A percentile compares a stretch with the other conserved stretches of the same genome.
phyloP scores from a whole-genome alignment of 2,797 vertebrate species.

The Anas bahamensis region DNA sequence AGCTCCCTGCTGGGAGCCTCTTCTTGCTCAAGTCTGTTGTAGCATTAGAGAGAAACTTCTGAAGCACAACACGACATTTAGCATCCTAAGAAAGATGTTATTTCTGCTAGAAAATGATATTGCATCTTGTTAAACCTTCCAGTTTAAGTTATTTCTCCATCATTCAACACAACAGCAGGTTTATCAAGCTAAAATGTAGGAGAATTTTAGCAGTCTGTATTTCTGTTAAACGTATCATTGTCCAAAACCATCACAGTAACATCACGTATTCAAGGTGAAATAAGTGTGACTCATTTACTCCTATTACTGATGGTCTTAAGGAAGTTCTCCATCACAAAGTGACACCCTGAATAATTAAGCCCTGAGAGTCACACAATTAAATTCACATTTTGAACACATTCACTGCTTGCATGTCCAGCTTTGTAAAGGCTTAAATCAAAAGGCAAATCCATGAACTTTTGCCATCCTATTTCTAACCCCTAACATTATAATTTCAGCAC shows the following conservation, averaged over 20 bases:
- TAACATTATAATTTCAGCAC: background rate
- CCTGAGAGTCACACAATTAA: background rate
- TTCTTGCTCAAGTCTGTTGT: background rate
- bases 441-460: background rate
- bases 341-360: background rate
- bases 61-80: background rate
- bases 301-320: background rate
- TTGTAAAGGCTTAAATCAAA: background rate
- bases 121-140: background rate
- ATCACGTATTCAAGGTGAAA: background rate
- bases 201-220: background rate
- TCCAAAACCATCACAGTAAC: background rate
- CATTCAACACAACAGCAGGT: rapidly evolving
- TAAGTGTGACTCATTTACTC: background rate
- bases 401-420: background rate
- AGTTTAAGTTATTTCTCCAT: background rate
- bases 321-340: background rate
- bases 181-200: background rate
- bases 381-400: background rate
- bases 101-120: background rate
- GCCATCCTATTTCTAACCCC: background rate
- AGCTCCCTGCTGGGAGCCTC: background rate
- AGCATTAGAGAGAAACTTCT: background rate
- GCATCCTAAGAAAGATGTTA: background rate
- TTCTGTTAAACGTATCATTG: background rate